These are phyloP conservation scores for Acrossocheilus wenchowensis DNA, from an alignment of 2,797 vertebrate species.

Conservation along the genomic window DNA sequence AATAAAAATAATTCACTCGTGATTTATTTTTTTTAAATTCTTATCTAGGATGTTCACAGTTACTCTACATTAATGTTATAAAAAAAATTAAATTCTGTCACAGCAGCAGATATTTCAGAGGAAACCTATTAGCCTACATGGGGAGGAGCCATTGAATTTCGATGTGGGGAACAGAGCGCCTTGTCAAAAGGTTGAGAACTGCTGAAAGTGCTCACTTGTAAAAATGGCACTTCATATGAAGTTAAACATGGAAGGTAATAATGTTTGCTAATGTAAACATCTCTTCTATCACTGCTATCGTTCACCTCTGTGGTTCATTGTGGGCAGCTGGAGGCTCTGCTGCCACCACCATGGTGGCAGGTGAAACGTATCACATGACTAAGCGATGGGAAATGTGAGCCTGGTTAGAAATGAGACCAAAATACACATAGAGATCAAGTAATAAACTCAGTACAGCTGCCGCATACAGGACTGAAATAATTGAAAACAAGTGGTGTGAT, in stretches of 20 bases:
- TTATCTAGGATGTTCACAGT: neutral
- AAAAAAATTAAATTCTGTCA: neutral
- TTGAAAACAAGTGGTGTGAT: conserved; percentile 28
- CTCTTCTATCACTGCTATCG: neutral
- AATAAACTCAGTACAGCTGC: conserved; percentile 6
- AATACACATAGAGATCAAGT: conserved; percentile 2
- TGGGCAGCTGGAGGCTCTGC: conserved; percentile 29
- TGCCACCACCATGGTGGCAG: conserved; percentile 24
- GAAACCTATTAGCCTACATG: neutral
- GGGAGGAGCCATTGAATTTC: neutral
- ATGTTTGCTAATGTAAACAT: conserved; percentile 4
- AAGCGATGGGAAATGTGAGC: conserved; percentile 33
- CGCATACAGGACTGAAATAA: conserved; percentile 16
- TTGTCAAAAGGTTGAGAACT: neutral
- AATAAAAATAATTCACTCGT: neutral
- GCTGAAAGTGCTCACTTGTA: neutral
- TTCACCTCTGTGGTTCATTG: conserved; percentile 3
- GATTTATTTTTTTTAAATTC: no score
- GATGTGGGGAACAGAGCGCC: neutral
- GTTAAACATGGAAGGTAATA: neutral
- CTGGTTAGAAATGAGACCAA: conserved; percentile 19
- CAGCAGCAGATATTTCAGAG: neutral
- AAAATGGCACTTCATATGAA: neutral
- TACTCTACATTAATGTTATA: neutral
- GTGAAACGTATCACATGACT: conserved; percentile 45